A percentile compares a stretch with the other conserved stretches of the same genome.
phyloP scores from a whole-genome alignment of 2,888 invertebrate genomes.

The Phalera bucephala region DNA sequence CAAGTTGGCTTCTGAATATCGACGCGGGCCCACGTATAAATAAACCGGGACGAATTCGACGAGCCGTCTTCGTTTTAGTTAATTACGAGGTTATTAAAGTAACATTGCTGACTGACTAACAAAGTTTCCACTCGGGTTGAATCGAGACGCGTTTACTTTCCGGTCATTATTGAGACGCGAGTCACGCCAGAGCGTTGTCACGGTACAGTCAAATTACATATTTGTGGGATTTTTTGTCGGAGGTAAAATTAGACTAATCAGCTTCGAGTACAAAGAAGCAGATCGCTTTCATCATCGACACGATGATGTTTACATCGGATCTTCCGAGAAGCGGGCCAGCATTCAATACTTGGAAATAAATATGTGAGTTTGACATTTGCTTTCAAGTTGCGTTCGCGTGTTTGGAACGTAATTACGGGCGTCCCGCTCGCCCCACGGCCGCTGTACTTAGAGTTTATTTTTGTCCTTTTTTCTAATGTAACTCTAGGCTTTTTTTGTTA shows the following conservation, averaged over 20 bases:
- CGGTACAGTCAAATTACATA: constrained; percentile 67
- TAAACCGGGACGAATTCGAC: constrained; percentile 69
- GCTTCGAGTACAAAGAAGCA: constrained; percentile 77
- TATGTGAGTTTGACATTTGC: constrained; percentile 83
- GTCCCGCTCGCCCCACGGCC: constrained; percentile 37
- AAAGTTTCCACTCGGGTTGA: constrained; percentile 34
- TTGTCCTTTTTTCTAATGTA: constrained; percentile 53
- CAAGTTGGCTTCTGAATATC: constrained; percentile 79
- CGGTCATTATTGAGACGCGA: constrained; percentile 51
- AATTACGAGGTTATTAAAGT: constrained; percentile 77
- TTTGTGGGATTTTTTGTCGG: constrained; percentile 51
- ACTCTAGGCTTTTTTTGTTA: constrained; percentile 73
- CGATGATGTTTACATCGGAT: constrained; percentile 76
- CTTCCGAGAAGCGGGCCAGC: constrained; percentile 75
- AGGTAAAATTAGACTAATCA: constrained; percentile 79
- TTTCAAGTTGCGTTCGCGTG: constrained; percentile 79
- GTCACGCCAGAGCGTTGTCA: constrained; percentile 66
- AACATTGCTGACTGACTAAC: constrained; percentile 49
- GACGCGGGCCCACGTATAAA: constrained; percentile 73
- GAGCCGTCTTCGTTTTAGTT: constrained; percentile 72
- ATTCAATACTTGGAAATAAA: constrained; percentile 84
- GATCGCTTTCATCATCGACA: constrained; percentile 83
- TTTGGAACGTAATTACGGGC: constrained; percentile 73
- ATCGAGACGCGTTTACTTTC: constrained; percentile 31
- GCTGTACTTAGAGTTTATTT: constrained; percentile 58